Evolutionary conservation across 2,888 invertebrate species (phyloP).

Genomic region (Barypeithes pellucidus): DNA sequence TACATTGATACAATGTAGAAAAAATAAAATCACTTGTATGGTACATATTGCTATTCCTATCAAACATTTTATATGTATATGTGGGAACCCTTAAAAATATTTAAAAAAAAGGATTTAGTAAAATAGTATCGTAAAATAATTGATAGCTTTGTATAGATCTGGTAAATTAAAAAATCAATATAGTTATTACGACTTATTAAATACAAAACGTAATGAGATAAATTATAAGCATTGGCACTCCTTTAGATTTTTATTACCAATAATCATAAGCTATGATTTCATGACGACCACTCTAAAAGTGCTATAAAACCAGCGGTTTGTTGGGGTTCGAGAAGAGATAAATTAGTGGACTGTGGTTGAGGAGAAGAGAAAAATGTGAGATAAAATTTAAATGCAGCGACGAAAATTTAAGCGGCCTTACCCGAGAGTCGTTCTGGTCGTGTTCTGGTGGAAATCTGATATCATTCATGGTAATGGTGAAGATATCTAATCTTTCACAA

Average conservation of each 20-base stretch:
- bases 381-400: too few relatives aligned
- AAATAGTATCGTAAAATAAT: background rate
- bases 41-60: conserved; percentile 9
- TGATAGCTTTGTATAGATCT: too few relatives aligned
- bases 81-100: background rate
- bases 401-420: too few relatives aligned
- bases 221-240: background rate
- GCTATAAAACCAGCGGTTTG: too few relatives aligned
- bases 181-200: background rate
- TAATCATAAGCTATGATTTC: background rate
- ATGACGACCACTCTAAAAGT: too few relatives aligned
- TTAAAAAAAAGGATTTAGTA: background rate
- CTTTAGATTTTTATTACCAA: background rate
- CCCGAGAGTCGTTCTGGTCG: too few relatives aligned
- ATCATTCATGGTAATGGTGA: too few relatives aligned
- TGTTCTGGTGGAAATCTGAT: too few relatives aligned
- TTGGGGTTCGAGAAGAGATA: too few relatives aligned
- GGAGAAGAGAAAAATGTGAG: too few relatives aligned
- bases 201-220: background rate
- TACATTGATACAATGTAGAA: conserved; percentile 18
- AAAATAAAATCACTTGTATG: background rate
- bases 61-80: background rate
- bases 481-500: too few relatives aligned
- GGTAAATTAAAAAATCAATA: background rate
- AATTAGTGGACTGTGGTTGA: too few relatives aligned